A percentile compares a stretch with the other conserved stretches of the same genome.
These are phyloP conservation scores for Cenopis cana DNA, from an alignment of 2,888 invertebrate species.

Conservation along the genomic window DNA sequence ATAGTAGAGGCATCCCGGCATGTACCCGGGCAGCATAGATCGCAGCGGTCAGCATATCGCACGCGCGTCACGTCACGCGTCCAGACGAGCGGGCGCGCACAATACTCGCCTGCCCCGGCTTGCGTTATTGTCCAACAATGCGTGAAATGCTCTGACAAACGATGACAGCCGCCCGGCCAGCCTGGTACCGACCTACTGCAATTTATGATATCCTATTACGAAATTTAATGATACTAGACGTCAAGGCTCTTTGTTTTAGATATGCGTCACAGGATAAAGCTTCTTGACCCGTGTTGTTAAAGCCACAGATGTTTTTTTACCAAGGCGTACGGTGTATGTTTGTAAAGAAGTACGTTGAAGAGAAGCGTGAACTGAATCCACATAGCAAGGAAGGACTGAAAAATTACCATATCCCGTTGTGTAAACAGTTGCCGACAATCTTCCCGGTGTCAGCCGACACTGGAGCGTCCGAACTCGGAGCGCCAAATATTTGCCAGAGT, in stretches of 20 bases:
- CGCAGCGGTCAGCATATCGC: constrained; percentile 52
- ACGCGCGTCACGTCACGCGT: constrained; percentile 66
- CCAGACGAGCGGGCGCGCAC: constrained; percentile 66
- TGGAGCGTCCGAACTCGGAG: constrained; percentile 75
- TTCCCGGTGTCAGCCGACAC: constrained; percentile 79
- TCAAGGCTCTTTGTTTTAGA: constrained; percentile 70
- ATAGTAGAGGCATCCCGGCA: constrained; percentile 44
- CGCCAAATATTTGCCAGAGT: constrained; percentile 83
- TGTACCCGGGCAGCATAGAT: constrained; percentile 53
- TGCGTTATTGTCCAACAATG: constrained; percentile 85
- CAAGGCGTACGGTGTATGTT: constrained; percentile 1
- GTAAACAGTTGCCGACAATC: constrained; percentile 81
- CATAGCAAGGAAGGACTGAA: constrained; percentile 65
- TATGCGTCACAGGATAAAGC: constrained; percentile 58
- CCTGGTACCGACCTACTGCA: constrained; percentile 78
- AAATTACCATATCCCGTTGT: constrained; percentile 79
- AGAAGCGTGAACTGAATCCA: constrained; percentile 68
- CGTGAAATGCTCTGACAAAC: constrained; percentile 86
- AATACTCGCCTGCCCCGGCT: constrained; percentile 67
- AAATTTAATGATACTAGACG: constrained; percentile 84
- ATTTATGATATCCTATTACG: constrained; percentile 85
- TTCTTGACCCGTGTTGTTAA: neutral
- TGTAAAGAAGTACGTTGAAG: constrained; percentile 52
- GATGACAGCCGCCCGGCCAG: constrained; percentile 82
- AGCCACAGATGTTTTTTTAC: constrained; percentile 19